phyloP scores from a whole-genome alignment of 2,113 vertebrate species.

The Chaetodon auriga region DNA sequence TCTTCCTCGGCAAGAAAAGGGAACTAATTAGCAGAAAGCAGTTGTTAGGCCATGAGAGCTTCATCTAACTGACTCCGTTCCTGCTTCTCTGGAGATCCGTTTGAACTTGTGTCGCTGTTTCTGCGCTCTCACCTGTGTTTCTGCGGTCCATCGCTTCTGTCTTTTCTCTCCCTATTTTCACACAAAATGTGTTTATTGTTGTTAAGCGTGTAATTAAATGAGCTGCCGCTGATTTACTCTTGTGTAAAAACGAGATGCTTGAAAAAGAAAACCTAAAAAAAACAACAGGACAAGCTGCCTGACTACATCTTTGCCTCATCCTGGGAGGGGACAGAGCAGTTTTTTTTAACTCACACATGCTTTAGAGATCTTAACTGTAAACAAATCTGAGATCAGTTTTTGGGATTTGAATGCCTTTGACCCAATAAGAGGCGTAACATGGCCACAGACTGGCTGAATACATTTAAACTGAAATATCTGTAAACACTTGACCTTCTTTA shows the following conservation, averaged over 20 bases:
- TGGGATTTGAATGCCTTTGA: neutral
- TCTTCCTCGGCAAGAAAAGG: neutral
- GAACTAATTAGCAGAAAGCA: slow-evolving; percentile 38
- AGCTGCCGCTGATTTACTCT: neutral
- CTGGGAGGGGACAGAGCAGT: neutral
- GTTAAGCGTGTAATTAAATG: neutral
- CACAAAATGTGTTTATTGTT: neutral
- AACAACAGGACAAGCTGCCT: neutral
- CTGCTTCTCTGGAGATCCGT: neutral
- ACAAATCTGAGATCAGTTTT: neutral
- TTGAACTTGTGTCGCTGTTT: slow-evolving; percentile 7
- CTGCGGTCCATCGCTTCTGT: neutral
- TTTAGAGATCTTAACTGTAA: neutral
- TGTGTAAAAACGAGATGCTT: neutral
- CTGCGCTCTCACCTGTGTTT: neutral
- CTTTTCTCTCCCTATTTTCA: neutral
- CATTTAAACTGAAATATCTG: neutral
- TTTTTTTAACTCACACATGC: neutral
- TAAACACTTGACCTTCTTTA: slow-evolving; percentile 29
- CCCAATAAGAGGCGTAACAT: neutral
- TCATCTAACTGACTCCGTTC: neutral
- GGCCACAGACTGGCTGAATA: neutral
- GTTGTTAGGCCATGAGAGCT: slow-evolving; percentile 2
- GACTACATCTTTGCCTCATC: neutral
- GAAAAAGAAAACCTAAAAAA: neutral